Conservation (phyloP, 2,113 vertebrate genomes). For the Oophaga pumilio region DNA sequence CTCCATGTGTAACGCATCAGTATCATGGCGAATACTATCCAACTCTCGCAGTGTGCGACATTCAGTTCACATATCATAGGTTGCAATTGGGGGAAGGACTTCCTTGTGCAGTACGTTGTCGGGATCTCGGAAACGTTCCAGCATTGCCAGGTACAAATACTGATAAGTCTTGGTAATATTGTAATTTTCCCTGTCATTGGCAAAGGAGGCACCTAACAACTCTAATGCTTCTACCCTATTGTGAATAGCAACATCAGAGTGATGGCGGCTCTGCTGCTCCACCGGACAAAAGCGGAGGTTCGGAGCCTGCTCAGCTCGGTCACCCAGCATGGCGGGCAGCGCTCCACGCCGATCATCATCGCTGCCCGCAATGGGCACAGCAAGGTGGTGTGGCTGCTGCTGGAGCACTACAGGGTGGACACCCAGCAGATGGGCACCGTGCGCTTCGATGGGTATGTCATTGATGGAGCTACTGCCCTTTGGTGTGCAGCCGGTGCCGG, state of each 20-base stretch:
- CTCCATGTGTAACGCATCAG: slow-evolving; percentile 96
- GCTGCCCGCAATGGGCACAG: slow-evolving; percentile 93
- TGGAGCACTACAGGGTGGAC: slow-evolving; percentile 93
- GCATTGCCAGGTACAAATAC: slow-evolving; percentile 92
- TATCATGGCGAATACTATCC: slow-evolving; percentile 85
- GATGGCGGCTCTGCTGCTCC: slow-evolving; percentile 93
- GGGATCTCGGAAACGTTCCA: slow-evolving; percentile 80
- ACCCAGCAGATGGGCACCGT: slow-evolving; percentile 95
- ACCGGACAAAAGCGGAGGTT: slow-evolving; percentile 88
- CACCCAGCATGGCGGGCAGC: slow-evolving; percentile 88
- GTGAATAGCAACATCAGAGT: slow-evolving; percentile 80
- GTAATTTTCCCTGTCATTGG: slow-evolving; percentile 96
- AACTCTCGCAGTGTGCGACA: slow-evolving; percentile 84
- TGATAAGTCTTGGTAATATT: slow-evolving; percentile 93
- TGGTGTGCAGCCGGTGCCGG: slow-evolving; percentile 96
- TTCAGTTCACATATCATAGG: slow-evolving; percentile 87
- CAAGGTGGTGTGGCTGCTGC: slow-evolving; percentile 92
- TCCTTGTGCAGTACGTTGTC: slow-evolving; percentile 77
- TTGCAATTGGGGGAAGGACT: slow-evolving; percentile 80
- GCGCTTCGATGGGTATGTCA: slow-evolving; percentile 95
- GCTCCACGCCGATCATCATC: slow-evolving; percentile 95
- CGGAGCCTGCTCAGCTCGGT: slow-evolving; percentile 84
- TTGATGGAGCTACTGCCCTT: slow-evolving; percentile 93
- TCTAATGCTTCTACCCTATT: slow-evolving; percentile 90
- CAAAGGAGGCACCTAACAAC: slow-evolving; percentile 93